Conservation (phyloP, 2,113 vertebrate genomes). For the Nicator chloris region DNA sequence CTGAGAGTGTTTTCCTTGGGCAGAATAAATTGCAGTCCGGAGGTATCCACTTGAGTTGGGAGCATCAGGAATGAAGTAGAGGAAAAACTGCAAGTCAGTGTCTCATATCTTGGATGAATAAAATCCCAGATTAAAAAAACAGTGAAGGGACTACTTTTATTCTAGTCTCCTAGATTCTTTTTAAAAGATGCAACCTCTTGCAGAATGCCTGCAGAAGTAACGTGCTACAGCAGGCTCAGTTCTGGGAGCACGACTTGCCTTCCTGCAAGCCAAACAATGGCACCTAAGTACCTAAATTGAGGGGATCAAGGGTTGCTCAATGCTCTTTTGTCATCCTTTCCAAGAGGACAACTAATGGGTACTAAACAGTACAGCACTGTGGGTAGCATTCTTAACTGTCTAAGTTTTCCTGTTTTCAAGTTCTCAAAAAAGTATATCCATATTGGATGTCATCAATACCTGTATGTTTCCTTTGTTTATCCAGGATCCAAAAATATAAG, state of each 20-base stretch:
- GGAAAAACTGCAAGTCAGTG: not conserved
- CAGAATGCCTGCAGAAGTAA: not conserved
- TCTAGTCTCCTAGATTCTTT: not conserved
- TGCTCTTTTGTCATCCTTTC: not conserved
- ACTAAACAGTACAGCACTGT: not conserved
- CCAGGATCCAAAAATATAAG: not conserved
- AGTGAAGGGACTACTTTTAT: not conserved
- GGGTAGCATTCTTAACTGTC: not conserved
- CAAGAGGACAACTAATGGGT: not conserved
- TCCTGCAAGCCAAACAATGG: not conserved
- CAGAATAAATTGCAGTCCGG: not conserved
- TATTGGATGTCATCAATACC: not conserved
- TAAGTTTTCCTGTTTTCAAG: not conserved
- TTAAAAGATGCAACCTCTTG: not conserved
- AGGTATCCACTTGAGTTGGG: not conserved
- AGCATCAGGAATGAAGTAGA: not conserved
- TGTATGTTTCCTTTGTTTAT: not conserved
- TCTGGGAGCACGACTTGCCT: not conserved
- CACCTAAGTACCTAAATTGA: not conserved
- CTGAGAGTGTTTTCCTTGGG: not conserved
- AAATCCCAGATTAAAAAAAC: not conserved
- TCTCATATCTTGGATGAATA: not conserved
- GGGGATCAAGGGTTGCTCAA: not conserved
- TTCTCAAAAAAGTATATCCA: not conserved
- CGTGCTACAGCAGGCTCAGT: accelerated